Base-by-base conservation (phyloP, 1,140 invertebrate genomes). In the Diorhabda sublineata region DNA sequence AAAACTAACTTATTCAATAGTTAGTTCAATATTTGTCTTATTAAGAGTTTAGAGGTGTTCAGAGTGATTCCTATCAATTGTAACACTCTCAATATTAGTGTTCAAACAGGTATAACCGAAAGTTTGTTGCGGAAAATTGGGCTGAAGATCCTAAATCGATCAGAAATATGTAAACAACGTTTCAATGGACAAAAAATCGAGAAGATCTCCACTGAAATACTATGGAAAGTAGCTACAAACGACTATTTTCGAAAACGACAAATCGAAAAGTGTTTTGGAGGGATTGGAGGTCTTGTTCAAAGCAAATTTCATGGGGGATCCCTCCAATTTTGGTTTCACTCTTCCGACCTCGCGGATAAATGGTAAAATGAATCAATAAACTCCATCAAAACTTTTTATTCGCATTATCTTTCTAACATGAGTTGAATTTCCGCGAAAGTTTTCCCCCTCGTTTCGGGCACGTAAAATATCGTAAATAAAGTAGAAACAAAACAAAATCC, bases 361-460 rank as follows among this genome's bases (percentile, higher is more conserved):
- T 60, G 5, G 5, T 26, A 41, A 60, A 9, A 7, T 9, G 26
- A 9, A 7, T 60, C 5, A 60, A 60, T 60, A 26, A 60, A 26
- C 43, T 63, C 45, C 0, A 42, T n/a, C 6, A 3, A 41, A 42
- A 7, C 11, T 42, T 47, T 43, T 42, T 9, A 5, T 11, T 45
- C 45, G 11, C 9, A 26, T 45, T 44, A 41, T 9, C 44, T 65
- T 42, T 65, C 45, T 43, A 75, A 64, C 45, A 72, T 71, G 73
- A 61, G 79, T 56, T 77, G 74, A 52, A 79, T 79, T 68, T 79
- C 73, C 45, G 86, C 85, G 59, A 93, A 86, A 2, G 87, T 87
- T 76, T 90, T 92, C 9, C 90, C 90, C 82, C 93, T 93, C 0
- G 92, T 95, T 82, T 95, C 93, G 0, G 92, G 91, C n/a, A 93